phyloP scores from a whole-genome alignment of 2,888 invertebrate genomes.

The Dryobota labecula region DNA sequence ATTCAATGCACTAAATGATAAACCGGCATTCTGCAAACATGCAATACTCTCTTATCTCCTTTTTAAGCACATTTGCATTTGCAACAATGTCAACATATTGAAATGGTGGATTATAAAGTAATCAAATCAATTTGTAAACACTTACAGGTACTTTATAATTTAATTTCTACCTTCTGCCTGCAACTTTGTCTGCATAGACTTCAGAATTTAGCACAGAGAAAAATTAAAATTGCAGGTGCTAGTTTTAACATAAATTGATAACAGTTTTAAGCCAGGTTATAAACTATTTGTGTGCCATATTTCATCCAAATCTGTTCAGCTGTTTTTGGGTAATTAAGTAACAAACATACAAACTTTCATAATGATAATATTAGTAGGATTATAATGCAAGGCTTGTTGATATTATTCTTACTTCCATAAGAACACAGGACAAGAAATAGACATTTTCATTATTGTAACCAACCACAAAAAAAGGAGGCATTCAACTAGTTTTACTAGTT shows the following conservation, averaged over 20 bases:
- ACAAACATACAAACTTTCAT: no score
- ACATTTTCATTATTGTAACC: neutral
- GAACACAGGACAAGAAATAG: neutral
- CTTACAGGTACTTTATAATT: conserved; percentile 3
- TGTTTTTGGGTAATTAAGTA: no score
- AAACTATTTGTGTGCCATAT: no score
- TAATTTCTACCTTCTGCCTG: no score
- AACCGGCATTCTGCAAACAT: conserved; percentile 23
- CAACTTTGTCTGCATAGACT: no score
- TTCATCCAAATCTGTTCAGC: no score
- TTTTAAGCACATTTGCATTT: conserved; percentile 22
- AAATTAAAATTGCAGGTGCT: no score
- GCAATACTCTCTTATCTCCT: conserved; percentile 42
- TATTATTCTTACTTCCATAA: neutral
- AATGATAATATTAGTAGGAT: neutral
- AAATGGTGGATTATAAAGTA: conserved; percentile 19
- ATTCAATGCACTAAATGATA: conserved; percentile 45
- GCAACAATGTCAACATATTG: conserved; percentile 35
- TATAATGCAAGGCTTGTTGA: neutral
- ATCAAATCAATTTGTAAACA: conserved; percentile 31
- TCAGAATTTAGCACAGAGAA: no score
- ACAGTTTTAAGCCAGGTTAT: no score
- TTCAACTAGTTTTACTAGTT: no score
- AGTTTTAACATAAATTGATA: no score
- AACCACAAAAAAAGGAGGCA: no score